Evolutionary conservation across 2,797 vertebrate genomes (phyloP), one percentile per base, ranked within the genome.

Genomic region (Accipiter superciliosus): DNA sequence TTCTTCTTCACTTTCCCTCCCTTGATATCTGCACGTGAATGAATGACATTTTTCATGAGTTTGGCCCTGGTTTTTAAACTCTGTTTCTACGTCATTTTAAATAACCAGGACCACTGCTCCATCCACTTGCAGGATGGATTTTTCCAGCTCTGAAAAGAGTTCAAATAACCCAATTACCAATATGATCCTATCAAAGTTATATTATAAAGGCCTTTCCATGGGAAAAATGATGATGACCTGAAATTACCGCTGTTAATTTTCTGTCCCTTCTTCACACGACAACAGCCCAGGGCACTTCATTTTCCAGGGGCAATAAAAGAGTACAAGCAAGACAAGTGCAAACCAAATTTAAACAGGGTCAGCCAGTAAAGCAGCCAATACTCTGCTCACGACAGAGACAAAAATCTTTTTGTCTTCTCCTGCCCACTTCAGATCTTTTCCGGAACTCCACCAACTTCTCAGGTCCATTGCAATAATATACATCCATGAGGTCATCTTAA

Each of bases 391-490:
- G 70, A 74, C 40, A 47, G 50, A 91, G 61, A 96, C 94, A 97
- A 97, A 95, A 96, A 86, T 85, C 82, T 91, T 97, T 95, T 96
- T 97, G 96, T 97, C 80, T 87, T 92, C 90, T 96, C 62, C 87
- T 96, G 91, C 92, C 94, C 81, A 96, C 96, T 95, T 82, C 70
- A 91, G 96, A 93, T 94, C 84, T 93, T 96, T 95, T 77, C 86
- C 91, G 58, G 92, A 95, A 91, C 86, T 92, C 92, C 93, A 93
- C 85, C 72, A 87, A 39, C 87, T 94, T 87, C 89, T 84, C 91
- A 74, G 52, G 92, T 89, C 95, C 77, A 83, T 45, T 81, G 71
- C 90, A 93, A 86, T 85, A 89, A 92, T 45, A 91, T n/a, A 92
- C 81, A 86, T 80, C 70, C 65, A 78, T 91, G 71, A 94, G 76